Conservation (phyloP, 1,140 invertebrate genomes). For the Drosophila navojoa region DNA sequence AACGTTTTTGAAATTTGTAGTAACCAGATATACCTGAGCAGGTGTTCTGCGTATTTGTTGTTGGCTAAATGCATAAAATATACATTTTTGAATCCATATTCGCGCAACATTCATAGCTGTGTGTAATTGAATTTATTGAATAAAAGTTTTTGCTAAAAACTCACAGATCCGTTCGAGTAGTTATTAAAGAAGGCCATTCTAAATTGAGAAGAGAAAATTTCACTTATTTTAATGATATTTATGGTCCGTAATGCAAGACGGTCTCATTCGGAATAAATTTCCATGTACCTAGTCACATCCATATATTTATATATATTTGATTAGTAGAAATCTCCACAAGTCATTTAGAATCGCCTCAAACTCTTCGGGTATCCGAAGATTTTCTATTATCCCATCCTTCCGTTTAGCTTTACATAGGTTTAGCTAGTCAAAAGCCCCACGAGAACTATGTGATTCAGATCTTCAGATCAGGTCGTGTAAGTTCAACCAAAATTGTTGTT, state of each 20-base stretch:
- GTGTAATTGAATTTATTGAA: conserved; percentile 61
- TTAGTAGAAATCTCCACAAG: no score
- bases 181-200: conserved; percentile 11
- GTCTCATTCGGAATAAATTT: no score
- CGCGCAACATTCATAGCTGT: conserved; percentile 19
- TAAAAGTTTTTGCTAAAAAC: conserved; percentile 60
- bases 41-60: conserved; percentile 43
- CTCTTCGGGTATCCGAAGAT: conserved; percentile 40
- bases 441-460: conserved; percentile 8
- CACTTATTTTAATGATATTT: no score
- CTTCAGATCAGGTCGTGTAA: conserved; percentile 34
- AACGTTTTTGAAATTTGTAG: conserved; percentile 46
- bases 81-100: conserved; percentile 8
- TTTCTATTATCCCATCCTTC: conserved; percentile 24
- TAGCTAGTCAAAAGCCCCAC: conserved; percentile 15
- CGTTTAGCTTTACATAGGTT: conserved; percentile 3
- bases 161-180: background rate
- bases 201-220: background rate
- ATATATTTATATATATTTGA: no score
- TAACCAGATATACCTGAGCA: conserved; percentile 6
- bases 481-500: conserved; percentile 39
- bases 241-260: background rate
- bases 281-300: no score
- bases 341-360: conserved; percentile 16
- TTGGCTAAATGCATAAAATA: conserved; percentile 25